phyloP scores from a whole-genome alignment of 2,888 invertebrate species.

The Meghimatium bilineatum region DNA sequence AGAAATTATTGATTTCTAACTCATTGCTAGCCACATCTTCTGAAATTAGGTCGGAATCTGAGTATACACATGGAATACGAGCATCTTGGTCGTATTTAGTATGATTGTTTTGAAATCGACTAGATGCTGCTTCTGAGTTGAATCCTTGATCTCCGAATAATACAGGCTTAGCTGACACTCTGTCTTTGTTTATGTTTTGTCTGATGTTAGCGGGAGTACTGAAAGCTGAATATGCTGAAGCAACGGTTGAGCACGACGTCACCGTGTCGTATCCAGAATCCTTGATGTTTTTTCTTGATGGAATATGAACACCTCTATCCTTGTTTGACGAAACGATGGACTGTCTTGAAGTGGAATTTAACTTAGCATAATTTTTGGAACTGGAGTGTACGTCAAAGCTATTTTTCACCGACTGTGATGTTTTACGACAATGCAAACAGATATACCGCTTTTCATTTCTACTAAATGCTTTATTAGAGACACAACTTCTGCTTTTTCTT shows the following conservation, averaged over 20 bases:
- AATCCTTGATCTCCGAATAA: neutral
- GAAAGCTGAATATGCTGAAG: conserved; percentile 37
- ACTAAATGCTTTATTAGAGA: conserved; percentile 34
- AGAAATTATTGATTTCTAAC: neutral
- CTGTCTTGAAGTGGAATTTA: neutral
- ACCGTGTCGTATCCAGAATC: conserved; percentile 48
- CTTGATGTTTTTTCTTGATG: conserved; percentile 25
- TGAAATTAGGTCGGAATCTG: neutral
- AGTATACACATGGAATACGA: neutral
- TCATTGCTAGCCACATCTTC: neutral
- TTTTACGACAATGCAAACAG: conserved; percentile 36
- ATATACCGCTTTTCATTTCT: conserved; percentile 37
- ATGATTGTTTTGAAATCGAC: neutral
- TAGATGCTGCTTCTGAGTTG: neutral
- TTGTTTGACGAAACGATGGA: neutral
- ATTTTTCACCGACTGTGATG: conserved; percentile 12
- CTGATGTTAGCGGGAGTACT: conserved; percentile 8
- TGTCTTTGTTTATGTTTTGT: conserved; percentile 10
- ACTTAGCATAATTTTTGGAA: neutral
- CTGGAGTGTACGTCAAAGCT: conserved; percentile 6
- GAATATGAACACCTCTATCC: neutral
- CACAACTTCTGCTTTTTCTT: conserved; percentile 35
- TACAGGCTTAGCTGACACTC: neutral
- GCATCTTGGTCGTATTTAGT: neutral
- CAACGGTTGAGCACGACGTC: conserved; percentile 44